Base-by-base conservation (phyloP, 2,113 vertebrate genomes). In the Larimichthys polyactis region DNA sequence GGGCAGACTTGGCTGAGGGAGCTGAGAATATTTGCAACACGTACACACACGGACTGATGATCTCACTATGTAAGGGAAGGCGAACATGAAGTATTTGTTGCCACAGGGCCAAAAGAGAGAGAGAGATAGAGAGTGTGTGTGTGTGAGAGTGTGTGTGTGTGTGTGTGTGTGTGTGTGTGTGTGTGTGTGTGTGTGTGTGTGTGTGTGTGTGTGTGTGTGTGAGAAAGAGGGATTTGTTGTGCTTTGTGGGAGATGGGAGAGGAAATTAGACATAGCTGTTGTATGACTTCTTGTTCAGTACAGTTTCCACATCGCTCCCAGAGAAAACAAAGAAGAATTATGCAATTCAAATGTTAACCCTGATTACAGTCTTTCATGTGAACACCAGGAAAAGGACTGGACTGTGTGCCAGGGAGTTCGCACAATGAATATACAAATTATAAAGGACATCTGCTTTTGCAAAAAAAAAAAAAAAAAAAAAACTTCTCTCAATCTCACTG, bases 1-100 rank as follows among this genome's bases (percentile, higher is more conserved):
- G 89, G 87, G 88, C 84, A 91, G 83, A 91, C 91, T 91, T 93
- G 92, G 92, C 88, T 72, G 87, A 62, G 91, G 83, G 66, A 87
- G 88, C 79, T 76, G 82, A 77, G 90, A 93, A 77, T 90, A 88
- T 90, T 82, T 88, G 82, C 86, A 81, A 82, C 81, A 77, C 84
- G 75, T 22, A 84, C 85, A 86, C 78, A 88, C 75, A 79, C 57
- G 82, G 81, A 74, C 81, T 82, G 82, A 84, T 89, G 90, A 93
- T 88, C 79, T 92, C 91, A 88, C 83, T 75, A 43, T 60, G 81
- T 81, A 78, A 89, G 87, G 64, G 87, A 85, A 90, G 84, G 88
- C 54, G 71, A 91, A 92, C 88, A 90, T 85, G 78, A 90, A 94
- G 86, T 87, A 89, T 91, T 83, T 90, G 82, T 87, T 87, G 79